These are phyloP conservation scores for Cyphomyrmex costatus DNA, from an alignment of 1,140 invertebrate genomes.

Conservation along the genomic window DNA sequence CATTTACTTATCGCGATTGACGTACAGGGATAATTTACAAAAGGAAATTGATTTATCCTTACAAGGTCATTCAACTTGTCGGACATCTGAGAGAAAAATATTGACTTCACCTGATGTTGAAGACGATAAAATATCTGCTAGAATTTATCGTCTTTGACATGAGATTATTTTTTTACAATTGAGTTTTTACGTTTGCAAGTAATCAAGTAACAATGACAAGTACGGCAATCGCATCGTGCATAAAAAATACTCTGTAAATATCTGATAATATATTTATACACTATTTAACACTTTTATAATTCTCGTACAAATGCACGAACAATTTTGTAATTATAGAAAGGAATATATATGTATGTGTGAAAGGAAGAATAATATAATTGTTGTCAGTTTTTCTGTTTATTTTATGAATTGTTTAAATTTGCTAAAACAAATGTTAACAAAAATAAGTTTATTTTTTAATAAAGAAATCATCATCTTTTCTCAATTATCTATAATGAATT, in stretches of 20 bases:
- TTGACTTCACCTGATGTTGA: conserved; percentile 31
- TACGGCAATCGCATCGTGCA: conserved; percentile 46
- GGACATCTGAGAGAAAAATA: conserved; percentile 5
- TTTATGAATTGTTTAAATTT: conserved; percentile 32
- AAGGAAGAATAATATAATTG: conserved; percentile 12
- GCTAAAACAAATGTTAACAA: not conserved
- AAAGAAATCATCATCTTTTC: not conserved
- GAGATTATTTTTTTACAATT: conserved; percentile 70
- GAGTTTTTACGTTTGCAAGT: conserved; percentile 13
- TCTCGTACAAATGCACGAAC: conserved; percentile 58
- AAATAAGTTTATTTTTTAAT: conserved; percentile 28
- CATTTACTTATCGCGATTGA: conserved; percentile 53
- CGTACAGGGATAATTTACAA: conserved; percentile 28
- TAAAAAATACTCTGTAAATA: conserved; percentile 75
- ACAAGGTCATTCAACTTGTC: conserved; percentile 25
- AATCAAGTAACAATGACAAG: conserved; percentile 36
- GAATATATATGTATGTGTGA: conserved; percentile 49
- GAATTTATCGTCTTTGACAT: conserved; percentile 18
- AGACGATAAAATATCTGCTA: conserved; percentile 20
- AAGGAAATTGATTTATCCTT: not conserved
- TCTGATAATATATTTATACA: conserved; percentile 73
- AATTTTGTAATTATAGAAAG: conserved; percentile 64
- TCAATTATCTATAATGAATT: not conserved
- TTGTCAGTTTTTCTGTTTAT: conserved; percentile 12
- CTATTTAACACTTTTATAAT: conserved; percentile 76